Evolutionary conservation across 1,140 invertebrate genomes (phyloP).

Genomic region (Cydia amplana): DNA sequence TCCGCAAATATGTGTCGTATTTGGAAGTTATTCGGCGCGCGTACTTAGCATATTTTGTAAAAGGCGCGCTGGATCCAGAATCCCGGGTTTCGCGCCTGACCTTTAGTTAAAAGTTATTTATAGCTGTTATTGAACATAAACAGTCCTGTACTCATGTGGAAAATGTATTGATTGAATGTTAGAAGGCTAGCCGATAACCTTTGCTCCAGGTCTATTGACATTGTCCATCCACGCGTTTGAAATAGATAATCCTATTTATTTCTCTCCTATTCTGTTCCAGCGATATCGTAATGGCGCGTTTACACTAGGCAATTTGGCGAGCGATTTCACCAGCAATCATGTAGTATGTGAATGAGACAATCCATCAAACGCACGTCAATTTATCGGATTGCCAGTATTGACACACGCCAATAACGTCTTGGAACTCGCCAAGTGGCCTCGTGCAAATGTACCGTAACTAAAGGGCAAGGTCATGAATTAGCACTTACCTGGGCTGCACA

Average conservation of each 20-base stretch:
- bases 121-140: conserved; percentile 70
- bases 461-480: conserved; percentile 6
- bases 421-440: conserved; percentile 3
- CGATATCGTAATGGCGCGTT: neutral
- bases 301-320: neutral
- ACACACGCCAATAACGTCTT: conserved; percentile 7
- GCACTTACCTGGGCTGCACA: conserved; percentile 12
- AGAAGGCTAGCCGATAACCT: conserved; percentile 29
- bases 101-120: conserved; percentile 68
- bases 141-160: conserved; percentile 58
- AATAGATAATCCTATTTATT: neutral
- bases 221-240: neutral
- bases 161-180: conserved; percentile 40
- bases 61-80: conserved; percentile 54
- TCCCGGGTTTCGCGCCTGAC: conserved; percentile 66
- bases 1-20: neutral
- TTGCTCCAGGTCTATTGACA: conserved; percentile 31
- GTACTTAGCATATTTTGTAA: conserved; percentile 46
- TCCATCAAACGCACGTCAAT: conserved; percentile 3
- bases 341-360: neutral
- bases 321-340: neutral
- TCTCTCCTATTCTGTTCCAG: neutral
- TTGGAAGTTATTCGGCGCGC: conserved; percentile 6
- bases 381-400: neutral
- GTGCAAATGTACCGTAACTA: conserved; percentile 10